These are phyloP conservation scores for Varecia variegata DNA, from an alignment of 2,797 vertebrate genomes.

Conservation along the genomic window DNA sequence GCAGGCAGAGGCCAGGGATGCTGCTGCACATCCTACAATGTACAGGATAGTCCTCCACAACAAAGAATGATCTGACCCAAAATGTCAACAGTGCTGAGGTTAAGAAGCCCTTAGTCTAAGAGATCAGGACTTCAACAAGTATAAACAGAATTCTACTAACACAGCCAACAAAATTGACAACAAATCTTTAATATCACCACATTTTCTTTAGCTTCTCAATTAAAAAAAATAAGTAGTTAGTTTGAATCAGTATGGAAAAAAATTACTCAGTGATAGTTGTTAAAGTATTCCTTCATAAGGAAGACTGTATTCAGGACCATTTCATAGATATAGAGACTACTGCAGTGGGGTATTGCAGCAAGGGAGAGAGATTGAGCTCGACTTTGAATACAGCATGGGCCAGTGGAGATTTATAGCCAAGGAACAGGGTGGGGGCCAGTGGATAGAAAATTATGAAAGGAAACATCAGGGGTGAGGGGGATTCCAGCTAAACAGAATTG, in stretches of 20 bases:
- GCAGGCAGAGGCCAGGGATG: background rate
- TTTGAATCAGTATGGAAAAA: background rate
- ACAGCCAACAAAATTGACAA: background rate
- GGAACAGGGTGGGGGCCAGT: background rate
- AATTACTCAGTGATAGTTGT: background rate
- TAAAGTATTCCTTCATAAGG: background rate
- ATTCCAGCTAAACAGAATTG: background rate
- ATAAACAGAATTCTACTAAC: background rate
- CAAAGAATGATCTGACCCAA: background rate
- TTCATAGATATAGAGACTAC: background rate
- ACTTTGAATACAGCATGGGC: too few species aligned
- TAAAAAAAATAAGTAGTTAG: background rate
- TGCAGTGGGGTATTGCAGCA: background rate
- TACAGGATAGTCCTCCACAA: background rate
- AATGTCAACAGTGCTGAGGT: background rate
- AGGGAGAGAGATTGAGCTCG: background rate
- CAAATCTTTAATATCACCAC: background rate
- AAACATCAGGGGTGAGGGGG: background rate
- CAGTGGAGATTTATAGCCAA: background rate
- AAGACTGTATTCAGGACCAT: background rate
- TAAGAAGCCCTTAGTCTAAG: background rate
- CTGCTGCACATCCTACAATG: accelerated
- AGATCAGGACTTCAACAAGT: background rate
- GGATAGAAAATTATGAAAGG: background rate
- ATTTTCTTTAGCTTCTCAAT: background rate